A percentile compares a stretch with the other conserved stretches of the same genome.
Evolutionary conservation across 2,113 vertebrate species (phyloP).

Genomic region (Corythornis vintsioides): DNA sequence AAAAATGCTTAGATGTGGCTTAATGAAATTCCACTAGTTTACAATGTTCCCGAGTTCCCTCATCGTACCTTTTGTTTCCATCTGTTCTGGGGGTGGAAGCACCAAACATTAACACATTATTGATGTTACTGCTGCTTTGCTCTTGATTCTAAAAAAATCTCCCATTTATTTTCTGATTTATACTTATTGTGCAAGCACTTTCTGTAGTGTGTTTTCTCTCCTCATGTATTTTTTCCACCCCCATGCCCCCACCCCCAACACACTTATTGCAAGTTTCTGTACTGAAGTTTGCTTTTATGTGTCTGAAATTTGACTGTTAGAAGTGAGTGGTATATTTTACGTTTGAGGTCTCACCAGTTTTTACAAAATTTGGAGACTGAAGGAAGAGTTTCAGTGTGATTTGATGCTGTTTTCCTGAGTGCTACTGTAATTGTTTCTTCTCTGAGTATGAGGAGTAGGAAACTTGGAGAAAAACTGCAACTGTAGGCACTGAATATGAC

Average conservation of each 20-base stretch:
- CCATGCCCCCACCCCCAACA: too few species aligned
- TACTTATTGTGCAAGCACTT: neutral
- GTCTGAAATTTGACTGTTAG: neutral
- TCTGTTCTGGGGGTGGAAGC: neutral
- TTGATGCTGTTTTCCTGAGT: neutral
- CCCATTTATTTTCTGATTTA: neutral
- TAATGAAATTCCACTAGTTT: neutral
- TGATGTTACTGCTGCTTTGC: neutral
- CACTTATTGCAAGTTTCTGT: neutral
- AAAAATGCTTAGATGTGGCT: neutral
- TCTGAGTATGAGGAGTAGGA: neutral
- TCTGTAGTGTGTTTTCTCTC: neutral
- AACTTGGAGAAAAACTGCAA: neutral
- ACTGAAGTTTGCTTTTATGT: neutral
- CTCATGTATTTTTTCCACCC: neutral
- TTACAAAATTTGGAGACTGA: neutral
- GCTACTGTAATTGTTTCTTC: neutral
- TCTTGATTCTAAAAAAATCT: neutral
- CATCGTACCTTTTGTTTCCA: neutral
- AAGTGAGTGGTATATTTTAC: neutral
- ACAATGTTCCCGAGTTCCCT: neutral
- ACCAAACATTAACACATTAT: neutral
- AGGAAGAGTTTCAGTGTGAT: neutral
- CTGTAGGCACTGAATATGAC: neutral
- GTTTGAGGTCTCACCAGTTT: neutral